These are phyloP conservation scores for Xylophagus ater DNA, from an alignment of 2,888 invertebrate genomes.

Conservation along the genomic window DNA sequence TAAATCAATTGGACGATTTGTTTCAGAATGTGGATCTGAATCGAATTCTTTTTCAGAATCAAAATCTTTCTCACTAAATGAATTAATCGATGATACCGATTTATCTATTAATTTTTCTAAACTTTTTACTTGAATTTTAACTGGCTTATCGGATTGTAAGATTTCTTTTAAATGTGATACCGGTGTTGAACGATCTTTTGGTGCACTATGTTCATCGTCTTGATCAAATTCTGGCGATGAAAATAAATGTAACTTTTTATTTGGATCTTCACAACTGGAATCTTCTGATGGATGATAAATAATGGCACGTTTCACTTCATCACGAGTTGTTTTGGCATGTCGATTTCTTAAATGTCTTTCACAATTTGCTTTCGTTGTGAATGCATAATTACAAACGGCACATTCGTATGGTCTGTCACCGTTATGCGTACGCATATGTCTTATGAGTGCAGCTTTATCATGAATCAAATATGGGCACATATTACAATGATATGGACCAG, in stretches of 20 bases:
- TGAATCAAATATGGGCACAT: slow-evolving; percentile 77
- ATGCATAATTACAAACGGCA: slow-evolving; percentile 88
- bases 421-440: slow-evolving; percentile 89
- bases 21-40: slow-evolving; percentile 31
- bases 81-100: slow-evolving; percentile 11
- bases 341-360: slow-evolving; percentile 88
- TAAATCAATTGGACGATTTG: slow-evolving; percentile 56
- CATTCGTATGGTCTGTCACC: slow-evolving; percentile 93
- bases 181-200: slow-evolving; percentile 33
- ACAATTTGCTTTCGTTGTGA: slow-evolving; percentile 95
- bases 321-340: slow-evolving; percentile 73
- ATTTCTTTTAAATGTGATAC: slow-evolving; percentile 42
- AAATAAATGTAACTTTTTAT: slow-evolving; percentile 46
- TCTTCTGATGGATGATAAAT: slow-evolving; percentile 81
- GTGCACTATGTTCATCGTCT: slow-evolving; percentile 32
- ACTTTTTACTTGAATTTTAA: slow-evolving; percentile 50
- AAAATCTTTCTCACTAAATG: slow-evolving; percentile 13
- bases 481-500: slow-evolving; percentile 81
- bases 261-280: slow-evolving; percentile 60
- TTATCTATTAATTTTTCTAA: slow-evolving; percentile 47
- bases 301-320: slow-evolving; percentile 79
- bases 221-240: slow-evolving; percentile 44
- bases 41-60: slow-evolving; percentile 33
- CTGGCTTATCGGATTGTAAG: slow-evolving; percentile 41
- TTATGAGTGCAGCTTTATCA: slow-evolving; percentile 82